Percentiles rank a stretch among this genome's conserved stretches.
These are phyloP conservation scores for Acholoe squamosa DNA, from an alignment of 2,888 invertebrate species.

Conservation along the genomic window DNA sequence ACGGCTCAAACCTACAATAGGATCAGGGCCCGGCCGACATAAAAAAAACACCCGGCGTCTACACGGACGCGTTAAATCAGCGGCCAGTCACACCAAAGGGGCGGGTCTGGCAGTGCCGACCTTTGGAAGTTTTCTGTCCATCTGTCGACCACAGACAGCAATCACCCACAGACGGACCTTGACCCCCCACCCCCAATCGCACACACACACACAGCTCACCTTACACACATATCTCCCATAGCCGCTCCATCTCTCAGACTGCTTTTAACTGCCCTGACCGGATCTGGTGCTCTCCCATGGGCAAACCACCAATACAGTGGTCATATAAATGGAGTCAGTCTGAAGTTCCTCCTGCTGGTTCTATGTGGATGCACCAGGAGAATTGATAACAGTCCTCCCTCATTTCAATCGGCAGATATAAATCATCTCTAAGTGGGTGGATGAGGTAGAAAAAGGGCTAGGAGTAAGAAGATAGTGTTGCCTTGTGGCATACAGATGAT, in stretches of 20 bases:
- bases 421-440: conserved; percentile 13
- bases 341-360: not conserved
- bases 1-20: not conserved
- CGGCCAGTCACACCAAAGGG: not conserved
- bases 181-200: too few relatives aligned
- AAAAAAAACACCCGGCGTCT: not conserved
- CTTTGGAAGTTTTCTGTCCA: conserved; percentile 12
- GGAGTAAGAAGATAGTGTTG: not conserved
- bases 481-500: conserved; percentile 10
- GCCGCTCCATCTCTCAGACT: too few relatives aligned
- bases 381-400: not conserved
- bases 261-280: not conserved
- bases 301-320: not conserved
- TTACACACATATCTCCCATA: too few relatives aligned
- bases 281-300: not conserved
- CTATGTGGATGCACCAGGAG: not conserved
- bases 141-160: not conserved
- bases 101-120: not conserved
- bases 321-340: not conserved
- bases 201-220: too few relatives aligned
- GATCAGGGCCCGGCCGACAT: not conserved
- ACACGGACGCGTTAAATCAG: not conserved
- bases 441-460: not conserved
- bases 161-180: too few relatives aligned
- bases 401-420: conserved; percentile 21